phyloP scores from a whole-genome alignment of 2,113 vertebrate species.

The Halichoeres trimaculatus region DNA sequence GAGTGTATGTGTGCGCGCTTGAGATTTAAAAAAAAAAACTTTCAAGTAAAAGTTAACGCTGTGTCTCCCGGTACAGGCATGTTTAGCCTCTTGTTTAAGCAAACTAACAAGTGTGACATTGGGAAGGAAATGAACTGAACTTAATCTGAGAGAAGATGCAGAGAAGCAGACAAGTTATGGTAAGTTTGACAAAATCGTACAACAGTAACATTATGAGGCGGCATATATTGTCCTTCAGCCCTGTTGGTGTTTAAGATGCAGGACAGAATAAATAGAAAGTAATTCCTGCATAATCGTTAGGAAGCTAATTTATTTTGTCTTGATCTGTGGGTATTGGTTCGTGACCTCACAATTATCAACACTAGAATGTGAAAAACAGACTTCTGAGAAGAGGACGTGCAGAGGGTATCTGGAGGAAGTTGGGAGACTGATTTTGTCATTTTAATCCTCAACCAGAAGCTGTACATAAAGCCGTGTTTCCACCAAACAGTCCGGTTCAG shows the following conservation, averaged over 20 bases:
- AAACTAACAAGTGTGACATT: slow-evolving; percentile 24
- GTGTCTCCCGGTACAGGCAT: not conserved
- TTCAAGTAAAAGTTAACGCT: slow-evolving; percentile 38
- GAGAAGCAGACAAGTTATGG: not conserved
- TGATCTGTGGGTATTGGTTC: not conserved
- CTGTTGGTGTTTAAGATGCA: not conserved
- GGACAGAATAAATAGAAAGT: slow-evolving; percentile 7
- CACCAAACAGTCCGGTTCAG: no score
- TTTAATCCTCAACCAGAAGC: not conserved
- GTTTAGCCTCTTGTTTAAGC: slow-evolving; percentile 34
- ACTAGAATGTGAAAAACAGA: not conserved
- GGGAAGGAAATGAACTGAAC: slow-evolving; percentile 22
- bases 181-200: not conserved
- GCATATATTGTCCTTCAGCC: not conserved
- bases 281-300: slow-evolving; percentile 15
- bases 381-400: not conserved
- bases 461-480: no score
- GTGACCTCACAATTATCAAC: not conserved
- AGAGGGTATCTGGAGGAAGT: not conserved
- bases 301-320: slow-evolving; percentile 9
- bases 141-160: not conserved
- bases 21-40: slow-evolving; percentile 12
- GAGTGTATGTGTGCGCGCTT: slow-evolving; percentile 7
- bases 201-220: not conserved
- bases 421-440: no score